Evolutionary conservation across 2,113 vertebrate species (phyloP), one percentile per base, ranked within the genome.

Genomic region (Okapia johnstoni): DNA sequence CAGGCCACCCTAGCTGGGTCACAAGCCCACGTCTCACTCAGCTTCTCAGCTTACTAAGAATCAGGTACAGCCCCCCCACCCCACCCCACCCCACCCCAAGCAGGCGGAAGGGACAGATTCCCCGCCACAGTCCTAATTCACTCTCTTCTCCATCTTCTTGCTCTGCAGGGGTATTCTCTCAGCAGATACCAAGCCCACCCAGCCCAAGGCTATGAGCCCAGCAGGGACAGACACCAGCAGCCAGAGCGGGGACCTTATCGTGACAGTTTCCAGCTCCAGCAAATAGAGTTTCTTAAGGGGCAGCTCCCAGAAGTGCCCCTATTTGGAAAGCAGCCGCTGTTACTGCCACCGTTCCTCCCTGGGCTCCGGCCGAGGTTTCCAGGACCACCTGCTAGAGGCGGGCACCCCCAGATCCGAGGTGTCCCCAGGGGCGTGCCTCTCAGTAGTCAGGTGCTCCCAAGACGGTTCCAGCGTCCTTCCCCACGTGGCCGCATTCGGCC

Each of bases 271-370:
- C 98, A 26, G 3, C 97, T 93, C 50, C 98, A 98, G 86, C 99
- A 99, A 97, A 93, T 97, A 88, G 98, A 98, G 21, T 99, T 99
- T 85, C 98, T 99, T 3, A 88, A 96, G 46, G 99, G 99, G 46
- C 98, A 55, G 54, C 90, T 85, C 58, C 2, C 96, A 0, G 99
- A 99, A 80, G 99, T 98, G 0, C 99, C 99, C 2, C 98, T 99
- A 90, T 19, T 63, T 88, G 80, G 17, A 30, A 55, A 66, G 0
- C 97, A 58, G 92, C 30, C 76, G 10, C 23, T 55, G 0, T 43
- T 1, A 13, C 1, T 36, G 7, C 8, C 63, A 21, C 70, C 26
- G 0, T 16, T 92, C 4, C 3, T 1, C 7, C 46, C 1, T 40
- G 25, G 28, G 66, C 6, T 88, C 66, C 26, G 7, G 8, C 57